Evolutionary conservation across 1,140 invertebrate species (phyloP), one percentile per base, ranked within the genome.

Genomic region (Heterodera carotae): DNA sequence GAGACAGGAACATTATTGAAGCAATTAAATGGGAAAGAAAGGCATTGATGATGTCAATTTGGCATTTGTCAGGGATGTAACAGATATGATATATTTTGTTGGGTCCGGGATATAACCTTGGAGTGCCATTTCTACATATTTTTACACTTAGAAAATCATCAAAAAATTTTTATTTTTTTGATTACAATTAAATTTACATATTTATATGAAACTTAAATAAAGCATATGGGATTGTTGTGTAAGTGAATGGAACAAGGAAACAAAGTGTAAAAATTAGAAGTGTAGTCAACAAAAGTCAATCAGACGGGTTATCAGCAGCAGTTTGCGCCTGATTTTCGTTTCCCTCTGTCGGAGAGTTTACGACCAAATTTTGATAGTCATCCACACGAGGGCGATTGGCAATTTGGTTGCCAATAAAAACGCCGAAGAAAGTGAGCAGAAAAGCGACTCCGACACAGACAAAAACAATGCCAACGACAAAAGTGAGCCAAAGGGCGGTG

Each of bases 401-500:
- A 27, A 66, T 66, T 29, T 34, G 10, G 33, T 12, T 27, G 62
- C 27, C 62, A 34, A 66, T 66, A 22, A 66, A 66, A 34, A 66
- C 22, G 33, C 62, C 62, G 29, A 34, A 25, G 62, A 66, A 66
- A 18, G 29, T 15, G 62, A 66, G 10, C 62, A 66, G 33, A 34
- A n/a, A 74, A 62, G 34, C 59, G n/a, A 10, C n/a, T 2, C 72
- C 72, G 64, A 34, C 39, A 62, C 59, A 64, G 33, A 64, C 18
- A 29, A 74, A 25, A 74, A 74, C 8, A 39, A 59, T 39, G 59
- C 72, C 72, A 36, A 27, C 22, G 39, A 74, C 27, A 27, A 62
- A 74, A 15, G 72, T 1, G 34, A 34, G 33, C n/a, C 22, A 59
- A 36, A 64, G 18, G 10, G 59, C 39, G 12, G 31, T 34, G 36